Evolutionary conservation across 2,113 vertebrate genomes (phyloP).

Genomic region (Hydrolagus affinis): DNA sequence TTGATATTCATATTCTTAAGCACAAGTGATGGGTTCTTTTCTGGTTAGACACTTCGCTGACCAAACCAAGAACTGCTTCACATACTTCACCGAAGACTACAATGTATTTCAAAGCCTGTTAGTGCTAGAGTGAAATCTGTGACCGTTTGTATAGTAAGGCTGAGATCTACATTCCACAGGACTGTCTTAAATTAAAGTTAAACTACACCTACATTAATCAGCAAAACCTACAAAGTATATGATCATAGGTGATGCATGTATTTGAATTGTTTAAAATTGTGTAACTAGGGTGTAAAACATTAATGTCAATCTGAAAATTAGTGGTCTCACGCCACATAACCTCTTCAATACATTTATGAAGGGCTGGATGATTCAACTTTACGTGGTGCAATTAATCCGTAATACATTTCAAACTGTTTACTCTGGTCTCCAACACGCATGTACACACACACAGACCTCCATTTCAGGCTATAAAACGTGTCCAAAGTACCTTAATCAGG

Average conservation of each 20-base stretch:
- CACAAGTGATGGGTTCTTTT: too few relatives aligned
- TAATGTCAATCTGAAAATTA: neutral
- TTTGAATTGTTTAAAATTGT: conserved; percentile 10
- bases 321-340: too few relatives aligned
- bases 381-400: neutral
- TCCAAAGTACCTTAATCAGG: neutral
- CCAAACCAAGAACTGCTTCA: too few relatives aligned
- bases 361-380: neutral
- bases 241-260: neutral
- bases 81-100: neutral
- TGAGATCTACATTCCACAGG: neutral
- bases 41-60: too few relatives aligned
- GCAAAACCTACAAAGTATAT: neutral
- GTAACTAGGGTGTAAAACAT: neutral
- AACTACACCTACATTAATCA: neutral
- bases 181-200: neutral
- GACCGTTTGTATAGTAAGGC: neutral
- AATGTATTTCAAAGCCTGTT: neutral
- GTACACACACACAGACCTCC: neutral
- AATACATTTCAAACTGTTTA: neutral
- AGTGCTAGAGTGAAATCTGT: neutral
- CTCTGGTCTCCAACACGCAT: neutral
- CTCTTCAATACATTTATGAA: neutral
- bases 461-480: neutral
- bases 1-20: too few relatives aligned